Conservation (phyloP, 2,113 vertebrate species). For the Lagopus muta region DNA sequence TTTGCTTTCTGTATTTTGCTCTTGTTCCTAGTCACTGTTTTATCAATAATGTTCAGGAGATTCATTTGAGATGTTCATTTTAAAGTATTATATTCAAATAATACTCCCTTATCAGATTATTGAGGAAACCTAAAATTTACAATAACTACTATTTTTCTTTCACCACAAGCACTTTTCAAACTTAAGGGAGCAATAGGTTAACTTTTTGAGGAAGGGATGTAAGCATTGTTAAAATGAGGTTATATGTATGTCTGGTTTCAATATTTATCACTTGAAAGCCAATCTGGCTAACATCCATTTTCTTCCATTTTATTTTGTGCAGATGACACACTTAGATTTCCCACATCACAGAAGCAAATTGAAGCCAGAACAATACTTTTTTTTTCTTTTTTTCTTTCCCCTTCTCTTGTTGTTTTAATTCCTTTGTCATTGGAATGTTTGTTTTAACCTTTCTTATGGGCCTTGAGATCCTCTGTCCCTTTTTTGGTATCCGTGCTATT, state of each 20-base stretch:
- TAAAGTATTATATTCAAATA: not conserved
- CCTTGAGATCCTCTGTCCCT: not conserved
- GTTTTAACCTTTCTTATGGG: conserved; percentile 28
- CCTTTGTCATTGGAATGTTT: conserved; percentile 15
- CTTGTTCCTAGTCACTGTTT: not conserved
- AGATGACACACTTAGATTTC: conserved; percentile 1
- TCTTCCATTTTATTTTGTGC: not conserved
- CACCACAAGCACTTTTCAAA: not conserved
- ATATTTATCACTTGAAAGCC: not conserved
- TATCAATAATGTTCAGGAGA: not conserved
- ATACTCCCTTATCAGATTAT: not conserved
- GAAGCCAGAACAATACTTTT: not conserved
- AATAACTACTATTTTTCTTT: not conserved
- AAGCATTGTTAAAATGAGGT: not conserved
- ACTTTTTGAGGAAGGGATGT: not conserved
- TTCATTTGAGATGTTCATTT: not conserved
- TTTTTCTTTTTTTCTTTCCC: too few species aligned
- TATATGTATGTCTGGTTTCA: not conserved
- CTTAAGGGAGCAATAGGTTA: not conserved
- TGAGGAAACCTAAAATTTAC: not conserved
- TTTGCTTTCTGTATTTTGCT: not conserved
- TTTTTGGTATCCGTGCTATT: conserved; percentile 45
- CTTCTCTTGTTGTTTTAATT: conserved; percentile 43
- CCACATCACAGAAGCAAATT: not conserved
- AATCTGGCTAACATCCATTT: not conserved